Conservation (phyloP, 2,797 vertebrate genomes). For the Erithacus rubecula region DNA sequence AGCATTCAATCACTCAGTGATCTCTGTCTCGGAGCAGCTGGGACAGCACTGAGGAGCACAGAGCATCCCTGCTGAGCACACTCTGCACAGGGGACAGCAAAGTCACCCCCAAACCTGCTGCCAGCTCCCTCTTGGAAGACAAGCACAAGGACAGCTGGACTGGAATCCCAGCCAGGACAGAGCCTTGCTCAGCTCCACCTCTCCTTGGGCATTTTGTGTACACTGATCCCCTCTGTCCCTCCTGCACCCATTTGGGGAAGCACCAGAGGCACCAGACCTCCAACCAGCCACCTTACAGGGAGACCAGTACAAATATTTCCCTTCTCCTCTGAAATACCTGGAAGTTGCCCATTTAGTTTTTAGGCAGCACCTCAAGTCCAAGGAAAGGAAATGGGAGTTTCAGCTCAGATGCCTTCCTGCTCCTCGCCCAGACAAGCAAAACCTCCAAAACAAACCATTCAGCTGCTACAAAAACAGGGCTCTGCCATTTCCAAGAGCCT, state of each 20-base stretch:
- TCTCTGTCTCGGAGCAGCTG: rapidly evolving
- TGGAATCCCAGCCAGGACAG: background rate
- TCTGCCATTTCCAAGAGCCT: background rate
- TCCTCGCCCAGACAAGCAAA: background rate
- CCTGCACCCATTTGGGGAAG: background rate
- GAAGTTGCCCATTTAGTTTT: background rate
- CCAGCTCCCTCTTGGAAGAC: background rate
- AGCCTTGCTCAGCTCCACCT: background rate
- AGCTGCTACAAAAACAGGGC: background rate
- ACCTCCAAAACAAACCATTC: background rate
- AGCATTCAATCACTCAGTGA: rapidly evolving
- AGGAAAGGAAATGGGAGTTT: background rate
- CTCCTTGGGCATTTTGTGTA: background rate
- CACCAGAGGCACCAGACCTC: background rate
- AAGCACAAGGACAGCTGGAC: background rate
- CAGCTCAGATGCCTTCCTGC: background rate
- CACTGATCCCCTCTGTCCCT: background rate
- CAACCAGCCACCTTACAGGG: background rate
- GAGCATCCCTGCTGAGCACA: background rate
- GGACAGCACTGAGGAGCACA: background rate
- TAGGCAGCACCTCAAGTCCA: background rate
- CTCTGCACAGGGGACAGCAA: background rate
- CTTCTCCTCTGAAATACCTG: background rate
- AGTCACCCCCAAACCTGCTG: background rate
- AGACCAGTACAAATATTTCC: background rate